A percentile compares a stretch with the other conserved stretches of the same genome.
These are phyloP conservation scores for Hylaeus anthracinus DNA, from an alignment of 1,140 invertebrate genomes.

Conservation along the genomic window DNA sequence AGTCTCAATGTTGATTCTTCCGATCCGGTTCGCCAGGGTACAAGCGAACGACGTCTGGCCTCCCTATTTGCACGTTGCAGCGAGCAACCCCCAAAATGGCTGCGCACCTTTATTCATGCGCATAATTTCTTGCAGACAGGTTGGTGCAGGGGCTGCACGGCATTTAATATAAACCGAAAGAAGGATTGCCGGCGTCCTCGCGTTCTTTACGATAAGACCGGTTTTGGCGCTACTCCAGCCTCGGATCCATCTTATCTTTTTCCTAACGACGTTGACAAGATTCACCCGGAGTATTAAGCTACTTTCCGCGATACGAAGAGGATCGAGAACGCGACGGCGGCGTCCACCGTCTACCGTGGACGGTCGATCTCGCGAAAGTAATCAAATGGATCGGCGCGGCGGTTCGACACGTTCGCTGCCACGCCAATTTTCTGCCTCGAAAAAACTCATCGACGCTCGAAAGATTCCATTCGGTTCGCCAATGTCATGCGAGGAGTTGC, in stretches of 20 bases:
- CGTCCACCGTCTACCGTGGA: neutral
- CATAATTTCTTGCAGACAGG: conserved; percentile 56
- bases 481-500: too few relatives aligned
- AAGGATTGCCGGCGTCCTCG: conserved; percentile 21
- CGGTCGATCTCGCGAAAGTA: conserved; percentile 30
- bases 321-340: neutral
- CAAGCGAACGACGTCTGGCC: conserved; percentile 11
- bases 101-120: conserved; percentile 51
- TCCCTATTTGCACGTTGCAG: conserved; percentile 41
- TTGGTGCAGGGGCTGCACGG: conserved; percentile 50
- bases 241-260: conserved; percentile 54
- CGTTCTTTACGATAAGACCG: conserved; percentile 47
- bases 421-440: too few relatives aligned
- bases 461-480: too few relatives aligned
- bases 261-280: conserved; percentile 52
- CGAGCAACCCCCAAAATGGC: conserved; percentile 10
- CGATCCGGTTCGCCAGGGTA: conserved; percentile 40
- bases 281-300: conserved; percentile 30
- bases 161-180: conserved; percentile 65
- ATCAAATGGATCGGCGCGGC: conserved; percentile 27
- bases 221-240: conserved; percentile 57
- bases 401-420: too few relatives aligned
- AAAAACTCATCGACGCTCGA: too few relatives aligned
- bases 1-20: conserved; percentile 75
- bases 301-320: neutral